phyloP scores from a whole-genome alignment of 2,888 invertebrate genomes.

The Hyles lineata region DNA sequence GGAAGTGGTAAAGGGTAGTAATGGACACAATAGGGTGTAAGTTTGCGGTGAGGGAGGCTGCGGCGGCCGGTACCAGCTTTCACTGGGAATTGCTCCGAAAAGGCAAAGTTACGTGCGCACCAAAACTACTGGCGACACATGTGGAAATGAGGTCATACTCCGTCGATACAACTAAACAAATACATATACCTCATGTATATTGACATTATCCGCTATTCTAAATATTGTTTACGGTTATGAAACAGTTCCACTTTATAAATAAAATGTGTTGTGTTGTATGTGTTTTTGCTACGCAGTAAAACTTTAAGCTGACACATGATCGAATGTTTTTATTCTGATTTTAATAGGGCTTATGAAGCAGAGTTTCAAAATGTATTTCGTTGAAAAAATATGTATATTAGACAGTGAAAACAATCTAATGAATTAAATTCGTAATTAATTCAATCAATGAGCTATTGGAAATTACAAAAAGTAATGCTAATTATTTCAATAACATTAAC shows the following conservation, averaged over 20 bases:
- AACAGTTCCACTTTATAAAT: background rate
- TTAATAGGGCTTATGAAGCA: background rate
- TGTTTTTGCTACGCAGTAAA: background rate
- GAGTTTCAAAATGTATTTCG: background rate
- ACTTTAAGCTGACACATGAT: slow-evolving; percentile 3
- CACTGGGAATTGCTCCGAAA: slow-evolving; percentile 64
- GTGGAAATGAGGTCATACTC: slow-evolving; percentile 57
- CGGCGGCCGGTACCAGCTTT: slow-evolving; percentile 60
- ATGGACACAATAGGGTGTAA: slow-evolving; percentile 68
- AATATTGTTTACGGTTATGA: background rate
- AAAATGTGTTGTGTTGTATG: background rate
- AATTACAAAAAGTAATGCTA: no score
- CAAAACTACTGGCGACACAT: slow-evolving; percentile 62
- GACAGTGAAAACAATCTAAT: no score
- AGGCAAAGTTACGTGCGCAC: slow-evolving; percentile 67
- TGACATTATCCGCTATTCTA: slow-evolving; percentile 37
- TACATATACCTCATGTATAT: slow-evolving; percentile 44
- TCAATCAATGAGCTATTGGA: no score
- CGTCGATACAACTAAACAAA: slow-evolving; percentile 53
- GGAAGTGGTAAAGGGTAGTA: slow-evolving; percentile 65
- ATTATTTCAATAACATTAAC: no score
- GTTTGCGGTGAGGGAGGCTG: slow-evolving; percentile 62
- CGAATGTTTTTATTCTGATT: background rate
- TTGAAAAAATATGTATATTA: background rate
- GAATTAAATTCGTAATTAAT: no score